A percentile compares a stretch with the other conserved stretches of the same genome.
Conservation (phyloP, 1,140 invertebrate genomes). For the Sitophilus oryzae region DNA sequence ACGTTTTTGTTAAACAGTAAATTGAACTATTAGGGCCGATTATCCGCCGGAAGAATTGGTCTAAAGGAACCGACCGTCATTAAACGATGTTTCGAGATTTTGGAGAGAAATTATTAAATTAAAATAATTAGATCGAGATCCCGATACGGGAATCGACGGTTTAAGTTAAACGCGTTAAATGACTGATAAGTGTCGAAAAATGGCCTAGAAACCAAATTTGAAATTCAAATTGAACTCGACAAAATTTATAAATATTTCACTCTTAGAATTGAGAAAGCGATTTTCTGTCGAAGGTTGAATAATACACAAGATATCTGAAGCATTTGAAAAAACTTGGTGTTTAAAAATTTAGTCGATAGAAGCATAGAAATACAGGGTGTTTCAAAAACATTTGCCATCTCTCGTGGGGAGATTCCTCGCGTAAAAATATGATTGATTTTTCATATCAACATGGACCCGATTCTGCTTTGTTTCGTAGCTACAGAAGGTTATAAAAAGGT, state of each 20-base stretch:
- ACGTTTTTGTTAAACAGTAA: constrained; percentile 18
- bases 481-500: no score
- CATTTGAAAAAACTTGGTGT: no score
- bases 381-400: no score
- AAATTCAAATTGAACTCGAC: background rate
- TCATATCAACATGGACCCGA: no score
- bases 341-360: no score
- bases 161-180: background rate
- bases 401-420: no score
- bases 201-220: background rate
- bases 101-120: constrained; percentile 11
- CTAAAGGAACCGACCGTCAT: constrained; percentile 4
- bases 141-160: background rate
- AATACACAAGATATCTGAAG: no score
- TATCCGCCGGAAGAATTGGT: constrained; percentile 10
- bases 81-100: background rate
- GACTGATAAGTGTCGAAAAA: background rate
- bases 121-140: background rate
- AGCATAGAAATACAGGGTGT: no score
- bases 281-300: no score
- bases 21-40: constrained; percentile 23
- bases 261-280: no score
- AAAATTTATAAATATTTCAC: background rate
- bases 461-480: no score
- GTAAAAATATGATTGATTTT: no score